phyloP scores from a whole-genome alignment of 92 coral and sea anemone species.

The Zoanthus sociatus region DNA sequence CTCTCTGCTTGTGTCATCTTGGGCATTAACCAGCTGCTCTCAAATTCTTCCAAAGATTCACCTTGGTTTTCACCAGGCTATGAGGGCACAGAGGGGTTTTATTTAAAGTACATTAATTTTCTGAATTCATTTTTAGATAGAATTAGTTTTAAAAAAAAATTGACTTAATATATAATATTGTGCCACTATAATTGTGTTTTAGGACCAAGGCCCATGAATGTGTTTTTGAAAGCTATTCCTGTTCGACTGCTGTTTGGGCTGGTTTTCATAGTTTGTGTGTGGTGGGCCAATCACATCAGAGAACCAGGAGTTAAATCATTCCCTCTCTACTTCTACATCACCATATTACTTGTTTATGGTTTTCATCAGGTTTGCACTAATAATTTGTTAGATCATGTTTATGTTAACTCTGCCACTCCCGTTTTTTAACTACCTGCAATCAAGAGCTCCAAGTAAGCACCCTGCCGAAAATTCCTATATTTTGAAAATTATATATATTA shows the following conservation, averaged over 20 bases:
- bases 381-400: no score
- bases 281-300: constrained; percentile 94
- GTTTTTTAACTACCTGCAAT: no score
- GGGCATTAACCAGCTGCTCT: no score
- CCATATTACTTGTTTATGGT: constrained; percentile 81
- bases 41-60: no score
- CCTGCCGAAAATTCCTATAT: no score
- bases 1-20: no score
- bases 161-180: background rate
- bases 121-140: background rate
- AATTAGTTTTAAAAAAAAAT: background rate
- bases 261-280: constrained; percentile 80
- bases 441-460: no score
- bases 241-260: constrained; percentile 81
- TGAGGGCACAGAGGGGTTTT: no score
- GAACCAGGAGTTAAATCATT: constrained; percentile 78
- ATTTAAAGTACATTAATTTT: no score
- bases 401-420: no score
- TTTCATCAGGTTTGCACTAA: constrained; percentile 80
- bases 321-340: constrained; percentile 82
- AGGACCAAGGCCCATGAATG: constrained; percentile 90
- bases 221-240: constrained; percentile 85
- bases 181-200: background rate
- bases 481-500: no score
- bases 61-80: no score